phyloP scores from a whole-genome alignment of 2,113 vertebrate species.

The Poecile atricapillus region DNA sequence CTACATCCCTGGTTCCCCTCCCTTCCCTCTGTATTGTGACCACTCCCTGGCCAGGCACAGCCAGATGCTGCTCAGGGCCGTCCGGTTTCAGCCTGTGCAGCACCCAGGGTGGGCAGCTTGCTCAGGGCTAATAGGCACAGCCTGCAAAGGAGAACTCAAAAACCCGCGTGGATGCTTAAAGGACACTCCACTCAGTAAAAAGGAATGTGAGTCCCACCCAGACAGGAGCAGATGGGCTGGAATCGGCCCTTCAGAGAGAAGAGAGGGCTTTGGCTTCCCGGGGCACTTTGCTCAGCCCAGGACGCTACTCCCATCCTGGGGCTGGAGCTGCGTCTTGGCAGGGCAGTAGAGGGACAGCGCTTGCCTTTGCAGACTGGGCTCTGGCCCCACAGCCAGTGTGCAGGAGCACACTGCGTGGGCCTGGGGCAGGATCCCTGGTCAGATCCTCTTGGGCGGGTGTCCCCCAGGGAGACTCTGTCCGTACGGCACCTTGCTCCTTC shows the following conservation, averaged over 20 bases:
- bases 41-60: not conserved
- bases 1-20: not conserved
- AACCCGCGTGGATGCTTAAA: not conserved
- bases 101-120: not conserved
- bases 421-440: not conserved
- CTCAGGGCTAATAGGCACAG: not conserved
- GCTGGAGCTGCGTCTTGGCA: not conserved
- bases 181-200: not conserved
- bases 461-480: not conserved
- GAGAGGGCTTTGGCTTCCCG: too few species aligned
- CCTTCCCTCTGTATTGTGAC: fast-evolving
- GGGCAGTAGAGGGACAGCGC: not conserved
- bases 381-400: not conserved
- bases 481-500: not conserved
- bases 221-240: not conserved
- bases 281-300: not conserved
- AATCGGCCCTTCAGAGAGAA: fast-evolving
- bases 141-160: not conserved
- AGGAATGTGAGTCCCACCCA: not conserved
- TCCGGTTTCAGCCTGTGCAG: not conserved
- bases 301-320: not conserved
- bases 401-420: not conserved
- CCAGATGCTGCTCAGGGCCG: not conserved
- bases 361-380: not conserved
- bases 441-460: not conserved